Conservation (phyloP, 2,888 invertebrate species). For the Phalangium opilio region DNA sequence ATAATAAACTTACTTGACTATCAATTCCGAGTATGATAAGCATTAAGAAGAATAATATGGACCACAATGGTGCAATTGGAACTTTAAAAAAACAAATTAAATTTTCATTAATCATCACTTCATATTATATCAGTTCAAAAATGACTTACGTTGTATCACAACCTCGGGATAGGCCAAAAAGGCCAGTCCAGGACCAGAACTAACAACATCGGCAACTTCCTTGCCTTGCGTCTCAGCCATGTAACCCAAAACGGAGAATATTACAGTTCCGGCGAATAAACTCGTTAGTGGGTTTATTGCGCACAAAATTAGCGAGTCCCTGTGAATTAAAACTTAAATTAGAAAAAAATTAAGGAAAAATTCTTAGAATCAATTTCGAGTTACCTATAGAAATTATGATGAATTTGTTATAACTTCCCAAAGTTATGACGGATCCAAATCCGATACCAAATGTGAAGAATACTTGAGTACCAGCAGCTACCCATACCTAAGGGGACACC, state of each 20-base stretch:
- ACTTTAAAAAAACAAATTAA: conserved; percentile 13
- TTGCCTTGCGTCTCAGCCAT: conserved; percentile 73
- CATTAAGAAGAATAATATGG: conserved; percentile 79
- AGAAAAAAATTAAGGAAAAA: neutral
- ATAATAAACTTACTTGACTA: conserved; percentile 60
- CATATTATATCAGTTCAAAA: no score
- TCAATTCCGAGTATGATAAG: conserved; percentile 70
- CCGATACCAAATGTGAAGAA: conserved; percentile 22
- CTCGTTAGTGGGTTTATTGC: conserved; percentile 79
- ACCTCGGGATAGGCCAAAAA: conserved; percentile 31
- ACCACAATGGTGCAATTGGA: conserved; percentile 29
- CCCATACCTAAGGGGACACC: conserved; percentile 17
- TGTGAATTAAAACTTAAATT: conserved; percentile 28
- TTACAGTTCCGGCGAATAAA: conserved; percentile 75
- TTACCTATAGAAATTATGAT: conserved; percentile 22
- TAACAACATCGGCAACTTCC: conserved; percentile 69
- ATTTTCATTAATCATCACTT: no score
- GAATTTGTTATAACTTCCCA: conserved; percentile 79
- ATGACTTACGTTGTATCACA: conserved; percentile 22
- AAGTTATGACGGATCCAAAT: conserved; percentile 71
- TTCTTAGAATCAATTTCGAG: no score
- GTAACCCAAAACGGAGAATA: conserved; percentile 83
- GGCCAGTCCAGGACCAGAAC: conserved; percentile 29
- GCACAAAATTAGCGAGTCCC: conserved; percentile 76
- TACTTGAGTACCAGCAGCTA: conserved; percentile 22